phyloP scores from a whole-genome alignment of 2,113 vertebrate species.

The Varanus salvator region DNA sequence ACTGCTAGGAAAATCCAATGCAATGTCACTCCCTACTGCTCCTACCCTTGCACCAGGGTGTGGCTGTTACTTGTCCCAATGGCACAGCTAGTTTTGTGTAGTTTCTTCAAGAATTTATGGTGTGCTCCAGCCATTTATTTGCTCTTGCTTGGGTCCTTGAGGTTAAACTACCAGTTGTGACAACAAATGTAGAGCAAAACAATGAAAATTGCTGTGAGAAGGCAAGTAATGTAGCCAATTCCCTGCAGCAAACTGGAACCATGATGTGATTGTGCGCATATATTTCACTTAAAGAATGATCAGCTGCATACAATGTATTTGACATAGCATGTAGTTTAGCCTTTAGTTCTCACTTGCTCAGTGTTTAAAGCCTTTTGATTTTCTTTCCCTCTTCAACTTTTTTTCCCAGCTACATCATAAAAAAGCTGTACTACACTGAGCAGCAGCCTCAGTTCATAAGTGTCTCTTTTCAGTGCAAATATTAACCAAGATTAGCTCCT shows the following conservation, averaged over 20 bases:
- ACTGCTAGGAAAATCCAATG: background rate
- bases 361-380: too few relatives aligned
- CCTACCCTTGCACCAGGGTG: background rate
- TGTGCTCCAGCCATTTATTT: background rate
- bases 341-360: too few relatives aligned
- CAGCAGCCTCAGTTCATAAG: too few relatives aligned
- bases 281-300: too few relatives aligned
- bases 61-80: background rate
- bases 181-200: background rate
- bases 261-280: background rate
- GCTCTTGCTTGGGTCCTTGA: background rate
- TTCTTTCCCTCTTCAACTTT: too few relatives aligned
- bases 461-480: too few relatives aligned
- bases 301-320: too few relatives aligned
- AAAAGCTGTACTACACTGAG: too few relatives aligned
- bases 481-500: too few relatives aligned
- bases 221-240: background rate
- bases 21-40: background rate
- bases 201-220: background rate
- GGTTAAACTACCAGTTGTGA: background rate
- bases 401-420: too few relatives aligned
- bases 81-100: background rate
- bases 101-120: background rate
- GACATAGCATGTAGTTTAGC: too few relatives aligned
- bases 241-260: background rate